Evolutionary conservation across 1,140 invertebrate genomes (phyloP).

Genomic region (Portunus trituberculatus): DNA sequence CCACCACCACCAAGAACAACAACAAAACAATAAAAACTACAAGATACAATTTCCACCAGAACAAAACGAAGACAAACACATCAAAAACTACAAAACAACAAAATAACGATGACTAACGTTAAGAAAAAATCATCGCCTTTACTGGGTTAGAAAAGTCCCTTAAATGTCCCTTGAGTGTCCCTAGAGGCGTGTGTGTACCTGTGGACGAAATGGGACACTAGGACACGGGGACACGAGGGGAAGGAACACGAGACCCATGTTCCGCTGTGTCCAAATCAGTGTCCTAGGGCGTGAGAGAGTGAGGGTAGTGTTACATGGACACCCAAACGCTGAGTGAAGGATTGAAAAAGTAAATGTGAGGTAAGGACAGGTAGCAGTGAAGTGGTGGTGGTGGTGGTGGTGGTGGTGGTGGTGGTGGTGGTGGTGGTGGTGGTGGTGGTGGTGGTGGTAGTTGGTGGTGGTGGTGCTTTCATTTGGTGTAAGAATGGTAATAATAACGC

Average conservation of each 20-base stretch:
- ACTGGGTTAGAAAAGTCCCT: background rate
- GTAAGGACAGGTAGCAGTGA: background rate
- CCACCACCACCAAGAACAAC: background rate
- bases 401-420: background rate
- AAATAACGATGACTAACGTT: background rate
- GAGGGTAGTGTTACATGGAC: background rate
- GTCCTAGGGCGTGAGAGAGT: background rate
- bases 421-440: background rate
- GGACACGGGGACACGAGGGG: background rate
- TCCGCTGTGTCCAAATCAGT: background rate
- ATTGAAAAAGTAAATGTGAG: background rate
- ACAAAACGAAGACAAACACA: background rate
- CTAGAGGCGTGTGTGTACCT: background rate
- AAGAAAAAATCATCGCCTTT: background rate
- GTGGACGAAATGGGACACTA: background rate
- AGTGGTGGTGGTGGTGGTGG: background rate
- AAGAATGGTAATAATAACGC: no score
- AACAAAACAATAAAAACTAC: background rate
- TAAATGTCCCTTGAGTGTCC: background rate
- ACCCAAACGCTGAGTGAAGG: background rate
- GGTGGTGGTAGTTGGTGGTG: background rate
- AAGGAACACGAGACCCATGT: background rate
- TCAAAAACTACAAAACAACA: background rate
- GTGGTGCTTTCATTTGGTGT: no score
- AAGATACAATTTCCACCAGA: background rate